A percentile compares a stretch with the other conserved stretches of the same genome.
phyloP scores from a whole-genome alignment of 2,888 invertebrate genomes.

The Orthonevra nobilis region DNA sequence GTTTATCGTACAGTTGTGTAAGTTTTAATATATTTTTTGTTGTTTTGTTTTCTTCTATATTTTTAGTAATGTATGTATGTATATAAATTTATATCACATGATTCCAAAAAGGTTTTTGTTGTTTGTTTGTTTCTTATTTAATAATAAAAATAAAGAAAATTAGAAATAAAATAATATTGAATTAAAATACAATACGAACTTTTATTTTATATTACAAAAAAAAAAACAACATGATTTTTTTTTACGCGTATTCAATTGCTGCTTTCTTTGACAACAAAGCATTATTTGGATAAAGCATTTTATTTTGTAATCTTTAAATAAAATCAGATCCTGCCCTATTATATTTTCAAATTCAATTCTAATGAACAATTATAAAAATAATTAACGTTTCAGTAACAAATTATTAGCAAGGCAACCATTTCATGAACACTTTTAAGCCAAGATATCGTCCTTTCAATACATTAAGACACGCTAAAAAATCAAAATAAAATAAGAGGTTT shows the following conservation, averaged over 20 bases:
- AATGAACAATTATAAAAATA: constrained; percentile 44
- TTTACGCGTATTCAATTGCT: constrained; percentile 42
- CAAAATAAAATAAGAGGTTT: background rate
- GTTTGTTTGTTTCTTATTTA: constrained; percentile 67
- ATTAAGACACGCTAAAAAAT: constrained; percentile 18
- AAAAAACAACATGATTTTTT: constrained; percentile 3
- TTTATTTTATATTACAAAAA: no score
- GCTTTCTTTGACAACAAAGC: constrained; percentile 38
- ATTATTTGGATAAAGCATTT: constrained; percentile 48
- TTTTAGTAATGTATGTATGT: constrained; percentile 70
- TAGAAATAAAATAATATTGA: no score
- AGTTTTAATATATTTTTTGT: constrained; percentile 38
- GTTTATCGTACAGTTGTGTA: constrained; percentile 35
- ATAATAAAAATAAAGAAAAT: no score
- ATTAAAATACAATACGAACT: no score
- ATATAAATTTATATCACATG: constrained; percentile 71
- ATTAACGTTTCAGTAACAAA: constrained; percentile 59
- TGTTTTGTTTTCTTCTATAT: constrained; percentile 39
- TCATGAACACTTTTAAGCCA: constrained; percentile 65
- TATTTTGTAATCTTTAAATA: constrained; percentile 36
- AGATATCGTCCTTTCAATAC: no score
- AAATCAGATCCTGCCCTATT: constrained; percentile 20
- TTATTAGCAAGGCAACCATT: constrained; percentile 67
- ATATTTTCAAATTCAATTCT: constrained; percentile 46
- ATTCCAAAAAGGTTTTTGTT: constrained; percentile 71